A percentile compares a stretch with the other conserved stretches of the same genome.
phyloP scores from a whole-genome alignment of 2,113 vertebrate species.

The Crotalus viridis region DNA sequence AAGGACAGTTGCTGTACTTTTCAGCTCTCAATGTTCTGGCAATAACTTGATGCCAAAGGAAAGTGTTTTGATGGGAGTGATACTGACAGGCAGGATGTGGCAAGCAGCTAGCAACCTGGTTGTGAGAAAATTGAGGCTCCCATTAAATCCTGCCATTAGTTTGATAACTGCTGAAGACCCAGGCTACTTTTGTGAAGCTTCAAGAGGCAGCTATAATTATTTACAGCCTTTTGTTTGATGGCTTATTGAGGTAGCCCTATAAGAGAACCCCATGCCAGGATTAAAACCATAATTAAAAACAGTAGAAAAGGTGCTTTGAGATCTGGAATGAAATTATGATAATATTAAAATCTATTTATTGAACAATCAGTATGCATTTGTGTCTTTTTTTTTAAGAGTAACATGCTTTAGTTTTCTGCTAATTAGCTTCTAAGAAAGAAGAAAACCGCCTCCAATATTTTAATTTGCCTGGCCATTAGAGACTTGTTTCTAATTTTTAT shows the following conservation, averaged over 20 bases:
- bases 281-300: neutral
- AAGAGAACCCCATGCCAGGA: neutral
- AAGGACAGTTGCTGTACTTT: neutral
- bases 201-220: neutral
- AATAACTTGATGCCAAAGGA: neutral
- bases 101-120: neutral
- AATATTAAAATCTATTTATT: neutral
- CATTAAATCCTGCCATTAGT: too few relatives aligned
- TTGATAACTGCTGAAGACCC: neutral
- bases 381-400: neutral
- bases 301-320: neutral
- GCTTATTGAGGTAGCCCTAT: neutral
- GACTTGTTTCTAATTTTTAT: neutral
- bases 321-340: neutral
- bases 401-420: neutral
- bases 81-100: neutral
- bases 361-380: neutral
- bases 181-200: neutral
- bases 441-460: neutral
- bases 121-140: neutral
- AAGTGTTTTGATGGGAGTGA: neutral
- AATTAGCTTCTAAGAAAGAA: neutral
- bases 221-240: neutral
- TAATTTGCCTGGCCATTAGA: neutral
- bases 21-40: neutral